Percentiles rank a stretch among this genome's conserved stretches.
Evolutionary conservation across 1,140 invertebrate species (phyloP).

Genomic region (Zaprionus ornatus): DNA sequence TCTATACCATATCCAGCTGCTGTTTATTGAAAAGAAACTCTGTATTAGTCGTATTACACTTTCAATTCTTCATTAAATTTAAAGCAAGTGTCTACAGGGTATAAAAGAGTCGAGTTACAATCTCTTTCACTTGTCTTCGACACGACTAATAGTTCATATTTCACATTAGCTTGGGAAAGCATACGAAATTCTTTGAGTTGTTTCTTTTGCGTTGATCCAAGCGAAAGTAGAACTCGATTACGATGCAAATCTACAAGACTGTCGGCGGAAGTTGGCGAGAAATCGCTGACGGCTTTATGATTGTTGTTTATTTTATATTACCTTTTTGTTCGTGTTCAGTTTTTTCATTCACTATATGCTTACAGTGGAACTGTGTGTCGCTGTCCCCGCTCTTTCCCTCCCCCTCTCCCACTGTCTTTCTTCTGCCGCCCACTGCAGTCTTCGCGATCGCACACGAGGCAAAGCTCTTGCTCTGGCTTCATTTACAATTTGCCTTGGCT

Average conservation of each 20-base stretch:
- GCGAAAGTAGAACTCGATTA: constrained; percentile 71
- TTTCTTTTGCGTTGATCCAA: constrained; percentile 39
- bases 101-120: neutral
- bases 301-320: neutral
- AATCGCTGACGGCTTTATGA: constrained; percentile 7
- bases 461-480: neutral
- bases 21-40: neutral
- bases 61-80: too few relatives aligned
- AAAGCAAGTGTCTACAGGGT: neutral
- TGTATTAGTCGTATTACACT: too few relatives aligned
- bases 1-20: too few relatives aligned
- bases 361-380: neutral
- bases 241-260: constrained; percentile 45
- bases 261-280: constrained; percentile 3
- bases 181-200: constrained; percentile 7
- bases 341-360: neutral
- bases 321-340: neutral
- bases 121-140: neutral
- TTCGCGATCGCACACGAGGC: constrained; percentile 16
- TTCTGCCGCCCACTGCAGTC: neutral
- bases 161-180: neutral
- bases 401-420: neutral
- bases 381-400: constrained; percentile 10
- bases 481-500: constrained; percentile 57
- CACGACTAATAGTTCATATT: neutral